Base-by-base conservation (phyloP, 2,113 vertebrate genomes). In the Otus sunia region DNA sequence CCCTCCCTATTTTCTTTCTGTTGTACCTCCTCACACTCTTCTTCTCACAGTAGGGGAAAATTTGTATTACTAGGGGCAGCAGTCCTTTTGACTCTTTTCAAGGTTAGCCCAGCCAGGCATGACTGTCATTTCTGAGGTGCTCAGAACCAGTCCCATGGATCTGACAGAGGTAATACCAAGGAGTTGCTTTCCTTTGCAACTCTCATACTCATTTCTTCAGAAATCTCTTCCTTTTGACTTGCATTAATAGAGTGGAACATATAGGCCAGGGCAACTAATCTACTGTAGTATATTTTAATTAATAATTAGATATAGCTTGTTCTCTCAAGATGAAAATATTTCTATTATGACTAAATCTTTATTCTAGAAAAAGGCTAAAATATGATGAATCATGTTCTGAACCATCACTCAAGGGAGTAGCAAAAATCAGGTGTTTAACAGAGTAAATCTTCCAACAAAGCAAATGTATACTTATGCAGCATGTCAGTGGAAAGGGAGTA, bases 221-320 rank as follows among this genome's bases (percentile, higher is more conserved):
- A 80, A 83, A 62, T 88, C 6, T 79, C 62, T 69, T 94, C 67
- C 53, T 92, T 88, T 71, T 90, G 55, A 58, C 50, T 94, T 77
- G n/a, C 19, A 55, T 73, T 93, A 83, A 88, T 66, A 69, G 63
- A 73, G 22, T 90, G 45, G 78, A 92, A 92, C 20, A 15, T 50
- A 63, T 15, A 86, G 72, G 66, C 37, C 59, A 90, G 29, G 59
- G 67, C 39, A 90, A 88, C 37, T 80, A 85, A 90, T 94, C 71
- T 83, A 73, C 88, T 92, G n/a, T 63, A 76, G 36, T 79, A 88
- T 86, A 32, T 73, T 94, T 95, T 96, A 95, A 93, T 93, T 96
- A 91, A 76, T 82, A 86, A 94, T 90, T 95, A 86, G 49, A 62
- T 83, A 90, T 43, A 77, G 37, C 55, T 92, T 88, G 50, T 73